Evolutionary conservation across 2,113 vertebrate species (phyloP), one percentile per base, ranked within the genome.

Genomic region (Leptodactylus fuscus): DNA sequence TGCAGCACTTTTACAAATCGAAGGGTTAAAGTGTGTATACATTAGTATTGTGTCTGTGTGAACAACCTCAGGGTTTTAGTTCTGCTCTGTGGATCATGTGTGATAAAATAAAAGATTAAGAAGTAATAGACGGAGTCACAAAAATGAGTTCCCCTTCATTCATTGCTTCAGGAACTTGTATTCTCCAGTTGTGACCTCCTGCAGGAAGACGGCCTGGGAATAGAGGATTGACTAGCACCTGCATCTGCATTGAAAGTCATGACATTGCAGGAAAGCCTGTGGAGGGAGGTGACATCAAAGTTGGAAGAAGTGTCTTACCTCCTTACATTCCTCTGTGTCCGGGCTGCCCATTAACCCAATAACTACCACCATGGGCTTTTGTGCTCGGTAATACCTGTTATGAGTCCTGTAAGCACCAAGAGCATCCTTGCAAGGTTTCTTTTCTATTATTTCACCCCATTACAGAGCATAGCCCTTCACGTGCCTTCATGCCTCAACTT

Each of bases 61-160:
- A 87, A 80, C 92, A 91, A 92, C 94, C 95, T 86, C 87, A 92
- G 95, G 93, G 94, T 95, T 95, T 96, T 96, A 95, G 93, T 96
- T 93, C 93, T 96, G 94, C 93, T 95, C 90, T 92, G 87, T 89
- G 92, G 92, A 93, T 94, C 94, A 91, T 93, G 94, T 94, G 94
- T 94, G 95, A 81, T 81, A 80, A 85, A 78, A 85, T 85, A 85
- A 81, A 85, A 60, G 84, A 85, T 60, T 41, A 29, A 53, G 51
- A 32, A 48, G 77, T 95, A 94, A 93, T 90, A 92, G 95, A n/a
- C n/a, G n/a, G n/a, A 93, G 94, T 93, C 94, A 95, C 92, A 94
- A 95, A 71, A 94, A 94, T 94, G 94, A 94, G 93, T 92, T 93
- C 92, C 91, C 93, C 93, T 96, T 95, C 95, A 95, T 95, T 94